phyloP scores from a whole-genome alignment of 2,888 invertebrate genomes.

The Platerodrilus igneus region DNA sequence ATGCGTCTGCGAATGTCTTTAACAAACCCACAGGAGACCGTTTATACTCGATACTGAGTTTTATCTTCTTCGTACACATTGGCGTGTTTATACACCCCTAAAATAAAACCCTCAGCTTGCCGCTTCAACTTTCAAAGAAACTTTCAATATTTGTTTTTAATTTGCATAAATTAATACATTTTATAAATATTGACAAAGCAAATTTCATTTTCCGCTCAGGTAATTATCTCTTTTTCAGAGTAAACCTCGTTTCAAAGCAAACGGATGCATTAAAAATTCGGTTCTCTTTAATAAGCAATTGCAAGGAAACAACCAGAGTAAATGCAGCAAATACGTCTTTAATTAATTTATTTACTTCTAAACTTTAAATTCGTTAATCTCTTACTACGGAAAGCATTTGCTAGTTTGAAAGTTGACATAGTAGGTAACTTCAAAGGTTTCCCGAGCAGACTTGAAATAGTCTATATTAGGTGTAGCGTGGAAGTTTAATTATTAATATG shows the following conservation, averaged over 20 bases:
- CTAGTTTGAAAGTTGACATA: no score
- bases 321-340: slow-evolving; percentile 9
- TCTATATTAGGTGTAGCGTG: no score
- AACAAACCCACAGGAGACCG: slow-evolving; percentile 25
- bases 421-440: no score
- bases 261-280: slow-evolving; percentile 15
- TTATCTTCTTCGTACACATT: slow-evolving; percentile 26
- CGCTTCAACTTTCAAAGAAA: slow-evolving; percentile 12
- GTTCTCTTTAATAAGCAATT: slow-evolving; percentile 15
- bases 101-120: slow-evolving; percentile 20
- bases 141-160: slow-evolving; percentile 24
- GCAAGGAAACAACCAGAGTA: slow-evolving; percentile 9
- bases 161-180: slow-evolving; percentile 24
- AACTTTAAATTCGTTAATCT: no score
- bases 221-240: slow-evolving; percentile 5
- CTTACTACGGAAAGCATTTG: no score
- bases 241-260: slow-evolving; percentile 12
- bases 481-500: no score
- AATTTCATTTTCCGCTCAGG: slow-evolving; percentile 11
- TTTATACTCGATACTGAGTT: slow-evolving; percentile 20
- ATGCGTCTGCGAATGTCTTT: slow-evolving; percentile 39
- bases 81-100: slow-evolving; percentile 30
- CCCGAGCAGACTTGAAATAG: no score
- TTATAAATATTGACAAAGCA: slow-evolving; percentile 15
- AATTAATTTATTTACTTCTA: slow-evolving; percentile 12